Conservation (phyloP, 64 coral and sea anemone species). For the Stichodactyla helianthus region DNA sequence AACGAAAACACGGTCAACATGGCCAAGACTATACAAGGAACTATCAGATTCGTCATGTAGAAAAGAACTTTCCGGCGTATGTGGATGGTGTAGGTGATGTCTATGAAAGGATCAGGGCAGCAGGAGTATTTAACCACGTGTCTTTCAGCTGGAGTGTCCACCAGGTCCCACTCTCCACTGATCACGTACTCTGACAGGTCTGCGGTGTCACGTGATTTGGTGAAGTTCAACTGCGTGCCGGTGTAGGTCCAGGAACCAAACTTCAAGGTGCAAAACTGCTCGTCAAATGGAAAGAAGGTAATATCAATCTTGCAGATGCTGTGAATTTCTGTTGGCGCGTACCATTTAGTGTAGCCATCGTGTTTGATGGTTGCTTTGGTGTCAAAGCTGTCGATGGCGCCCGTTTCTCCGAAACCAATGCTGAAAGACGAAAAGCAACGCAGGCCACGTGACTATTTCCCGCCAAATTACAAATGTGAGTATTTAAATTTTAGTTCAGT, state of each 20-base stretch:
- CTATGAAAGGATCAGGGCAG: slow-evolving; percentile 71
- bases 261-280: slow-evolving; percentile 69
- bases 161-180: slow-evolving; percentile 85
- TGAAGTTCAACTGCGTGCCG: slow-evolving; percentile 47
- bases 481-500: no score
- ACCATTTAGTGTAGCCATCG: slow-evolving; percentile 77
- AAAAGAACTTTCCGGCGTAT: slow-evolving; percentile 73
- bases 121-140: slow-evolving; percentile 56
- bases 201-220: slow-evolving; percentile 27
- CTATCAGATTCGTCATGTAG: slow-evolving; percentile 86
- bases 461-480: no score
- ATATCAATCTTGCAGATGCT: slow-evolving; percentile 96
- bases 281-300: slow-evolving; percentile 83
- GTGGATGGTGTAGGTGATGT: slow-evolving; percentile 82
- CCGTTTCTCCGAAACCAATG: slow-evolving; percentile 66
- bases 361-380: slow-evolving; percentile 72
- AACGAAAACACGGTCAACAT: slow-evolving; percentile 74
- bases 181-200: slow-evolving; percentile 64
- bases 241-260: slow-evolving; percentile 97
- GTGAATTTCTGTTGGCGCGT: slow-evolving; percentile 88
- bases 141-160: slow-evolving; percentile 37
- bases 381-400: slow-evolving; percentile 75
- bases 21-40: slow-evolving; percentile 75
- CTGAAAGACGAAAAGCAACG: not conserved
- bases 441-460: no score